A percentile compares a stretch with the other conserved stretches of the same genome.
phyloP scores from a whole-genome alignment of 2,797 vertebrate genomes.

The Brachymystax lenok region DNA sequence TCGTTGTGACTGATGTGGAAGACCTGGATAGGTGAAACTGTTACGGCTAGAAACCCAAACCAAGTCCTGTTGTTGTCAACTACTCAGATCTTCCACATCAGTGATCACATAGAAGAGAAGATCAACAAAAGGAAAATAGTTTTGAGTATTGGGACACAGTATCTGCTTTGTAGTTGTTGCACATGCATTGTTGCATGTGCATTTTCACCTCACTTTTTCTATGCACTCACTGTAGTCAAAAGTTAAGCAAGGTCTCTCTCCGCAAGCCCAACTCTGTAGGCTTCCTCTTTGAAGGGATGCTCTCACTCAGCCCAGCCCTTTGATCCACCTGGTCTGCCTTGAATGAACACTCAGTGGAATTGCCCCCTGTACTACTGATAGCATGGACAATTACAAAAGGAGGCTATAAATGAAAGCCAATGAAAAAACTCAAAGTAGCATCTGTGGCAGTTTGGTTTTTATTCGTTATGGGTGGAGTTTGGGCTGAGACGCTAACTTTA shows the following conservation, averaged over 20 bases:
- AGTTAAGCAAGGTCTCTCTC: not conserved
- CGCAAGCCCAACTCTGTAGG: not conserved
- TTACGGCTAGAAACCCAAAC: not conserved
- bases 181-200: not conserved
- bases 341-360: slow-evolving; percentile 37
- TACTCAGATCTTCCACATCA: not conserved
- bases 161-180: not conserved
- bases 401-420: not conserved
- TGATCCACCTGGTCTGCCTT: slow-evolving; percentile 48
- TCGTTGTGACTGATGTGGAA: not conserved
- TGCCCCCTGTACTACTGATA: slow-evolving; percentile 4
- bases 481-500: not conserved
- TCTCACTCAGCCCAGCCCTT: slow-evolving; percentile 33
- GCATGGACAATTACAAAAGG: not conserved
- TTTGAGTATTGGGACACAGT: not conserved
- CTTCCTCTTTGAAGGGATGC: slow-evolving; percentile 45
- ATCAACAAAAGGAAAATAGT: not conserved
- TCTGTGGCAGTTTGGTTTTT: not conserved
- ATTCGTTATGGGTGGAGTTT: not conserved
- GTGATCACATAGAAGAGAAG: not conserved
- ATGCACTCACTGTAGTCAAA: not conserved
- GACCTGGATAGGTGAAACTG: not conserved
- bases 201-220: too few relatives aligned
- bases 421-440: not conserved
- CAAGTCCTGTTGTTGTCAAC: not conserved